phyloP scores from a whole-genome alignment of 2,888 invertebrate genomes.

The Tipula confusa region DNA sequence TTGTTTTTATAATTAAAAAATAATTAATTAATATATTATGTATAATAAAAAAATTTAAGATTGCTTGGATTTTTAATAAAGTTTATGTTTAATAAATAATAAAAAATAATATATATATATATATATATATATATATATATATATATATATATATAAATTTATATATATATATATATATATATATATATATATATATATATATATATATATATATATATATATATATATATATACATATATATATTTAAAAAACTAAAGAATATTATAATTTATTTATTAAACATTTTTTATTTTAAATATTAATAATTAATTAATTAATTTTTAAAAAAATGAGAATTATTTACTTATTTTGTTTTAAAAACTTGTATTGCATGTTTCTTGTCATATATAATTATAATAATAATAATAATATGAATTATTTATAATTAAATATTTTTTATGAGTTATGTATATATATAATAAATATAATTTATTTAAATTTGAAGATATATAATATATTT shows the following conservation, averaged over 20 bases:
- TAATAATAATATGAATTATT: not conserved
- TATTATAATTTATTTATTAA: too few relatives aligned
- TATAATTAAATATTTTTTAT: not conserved
- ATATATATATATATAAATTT: too few relatives aligned
- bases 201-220: too few relatives aligned
- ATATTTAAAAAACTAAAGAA: too few relatives aligned
- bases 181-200: too few relatives aligned
- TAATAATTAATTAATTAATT: not conserved
- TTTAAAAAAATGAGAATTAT: not conserved
- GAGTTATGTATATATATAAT: slow-evolving; percentile 3
- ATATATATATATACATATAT: too few relatives aligned
- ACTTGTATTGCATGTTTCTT: slow-evolving; percentile 20
- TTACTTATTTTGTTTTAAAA: not conserved
- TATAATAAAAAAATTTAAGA: not conserved
- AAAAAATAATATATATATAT: not conserved
- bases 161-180: too few relatives aligned
- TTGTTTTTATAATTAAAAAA: not conserved
- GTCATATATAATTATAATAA: not conserved
- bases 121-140: not conserved
- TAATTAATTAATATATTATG: not conserved
- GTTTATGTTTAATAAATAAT: not conserved
- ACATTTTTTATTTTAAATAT: not conserved
- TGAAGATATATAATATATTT: not conserved
- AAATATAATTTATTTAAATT: not conserved
- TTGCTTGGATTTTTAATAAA: not conserved